Conservation (phyloP, 1,140 invertebrate genomes). For the Achroia grisella region DNA sequence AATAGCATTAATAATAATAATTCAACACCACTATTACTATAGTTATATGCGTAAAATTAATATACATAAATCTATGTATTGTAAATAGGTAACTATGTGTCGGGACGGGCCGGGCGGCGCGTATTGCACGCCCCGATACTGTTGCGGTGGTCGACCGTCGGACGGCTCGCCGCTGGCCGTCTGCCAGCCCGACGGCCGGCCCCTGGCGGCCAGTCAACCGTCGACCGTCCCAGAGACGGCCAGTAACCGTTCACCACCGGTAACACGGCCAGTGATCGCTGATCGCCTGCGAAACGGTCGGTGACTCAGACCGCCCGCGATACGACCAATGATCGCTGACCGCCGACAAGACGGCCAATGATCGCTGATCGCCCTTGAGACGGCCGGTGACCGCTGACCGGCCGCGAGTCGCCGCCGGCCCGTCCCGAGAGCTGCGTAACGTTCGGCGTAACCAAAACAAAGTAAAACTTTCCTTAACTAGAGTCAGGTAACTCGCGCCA, state of each 20-base stretch:
- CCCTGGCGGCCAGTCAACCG: too few species aligned
- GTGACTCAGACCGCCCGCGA: too few species aligned
- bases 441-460: slow-evolving; percentile 22
- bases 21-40: slow-evolving; percentile 21
- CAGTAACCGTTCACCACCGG: neutral
- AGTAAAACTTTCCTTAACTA: slow-evolving; percentile 21
- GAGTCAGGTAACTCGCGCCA: slow-evolving; percentile 37
- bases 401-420: slow-evolving; percentile 9
- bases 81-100: slow-evolving; percentile 44
- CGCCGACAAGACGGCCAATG: too few species aligned
- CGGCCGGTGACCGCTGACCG: neutral
- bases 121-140: slow-evolving; percentile 12
- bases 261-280: too few species aligned
- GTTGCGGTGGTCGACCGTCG: too few species aligned
- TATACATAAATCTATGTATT: slow-evolving; percentile 39
- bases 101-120: slow-evolving; percentile 23
- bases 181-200: too few species aligned
- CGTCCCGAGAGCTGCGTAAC: slow-evolving; percentile 25
- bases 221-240: too few species aligned
- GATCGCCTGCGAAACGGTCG: too few species aligned
- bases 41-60: slow-evolving; percentile 36
- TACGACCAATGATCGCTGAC: neutral
- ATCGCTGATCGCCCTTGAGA: too few species aligned
- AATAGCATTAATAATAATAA: slow-evolving; percentile 22
- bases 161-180: too few species aligned